Conservation (phyloP, 1,140 invertebrate genomes). For the Nasonia giraulti region DNA sequence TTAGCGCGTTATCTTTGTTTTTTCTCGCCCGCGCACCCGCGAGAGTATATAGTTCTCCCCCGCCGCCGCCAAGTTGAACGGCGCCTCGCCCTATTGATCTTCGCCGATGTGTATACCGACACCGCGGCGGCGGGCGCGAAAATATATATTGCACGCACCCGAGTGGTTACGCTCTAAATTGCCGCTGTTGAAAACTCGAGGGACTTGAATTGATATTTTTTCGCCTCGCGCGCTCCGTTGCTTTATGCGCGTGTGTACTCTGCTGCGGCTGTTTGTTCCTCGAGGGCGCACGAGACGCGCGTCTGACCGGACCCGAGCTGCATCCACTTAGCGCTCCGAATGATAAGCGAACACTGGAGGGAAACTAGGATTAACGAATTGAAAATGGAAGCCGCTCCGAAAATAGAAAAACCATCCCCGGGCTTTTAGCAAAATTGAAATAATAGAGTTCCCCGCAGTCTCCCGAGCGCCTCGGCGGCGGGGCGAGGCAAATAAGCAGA, state of each 20-base stretch:
- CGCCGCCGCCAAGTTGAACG: not conserved
- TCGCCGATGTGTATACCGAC: constrained; percentile 21
- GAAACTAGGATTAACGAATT: not conserved
- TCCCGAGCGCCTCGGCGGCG: not conserved
- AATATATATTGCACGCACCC: constrained; percentile 39
- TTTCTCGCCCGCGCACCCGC: constrained; percentile 20
- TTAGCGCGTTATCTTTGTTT: constrained; percentile 64
- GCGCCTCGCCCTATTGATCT: constrained; percentile 48
- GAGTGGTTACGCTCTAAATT: constrained; percentile 33
- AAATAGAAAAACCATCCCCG: not conserved
- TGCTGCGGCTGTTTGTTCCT: not conserved
- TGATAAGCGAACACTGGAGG: no score
- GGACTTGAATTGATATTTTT: constrained; percentile 56
- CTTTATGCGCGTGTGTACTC: no score
- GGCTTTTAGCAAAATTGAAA: constrained; percentile 43
- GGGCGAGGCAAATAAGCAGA: constrained; percentile 20
- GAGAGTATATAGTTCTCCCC: not conserved
- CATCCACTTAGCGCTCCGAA: no score
- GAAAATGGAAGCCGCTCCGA: not conserved
- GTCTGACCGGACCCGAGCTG: no score
- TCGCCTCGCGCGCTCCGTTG: not conserved
- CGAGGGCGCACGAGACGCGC: no score
- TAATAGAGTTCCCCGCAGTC: constrained; percentile 14
- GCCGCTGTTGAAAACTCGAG: constrained; percentile 3
- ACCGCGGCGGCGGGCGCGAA: not conserved